A percentile compares a stretch with the other conserved stretches of the same genome.
Conservation (phyloP, 2,888 invertebrate species). For the Ormyrus thymus region DNA sequence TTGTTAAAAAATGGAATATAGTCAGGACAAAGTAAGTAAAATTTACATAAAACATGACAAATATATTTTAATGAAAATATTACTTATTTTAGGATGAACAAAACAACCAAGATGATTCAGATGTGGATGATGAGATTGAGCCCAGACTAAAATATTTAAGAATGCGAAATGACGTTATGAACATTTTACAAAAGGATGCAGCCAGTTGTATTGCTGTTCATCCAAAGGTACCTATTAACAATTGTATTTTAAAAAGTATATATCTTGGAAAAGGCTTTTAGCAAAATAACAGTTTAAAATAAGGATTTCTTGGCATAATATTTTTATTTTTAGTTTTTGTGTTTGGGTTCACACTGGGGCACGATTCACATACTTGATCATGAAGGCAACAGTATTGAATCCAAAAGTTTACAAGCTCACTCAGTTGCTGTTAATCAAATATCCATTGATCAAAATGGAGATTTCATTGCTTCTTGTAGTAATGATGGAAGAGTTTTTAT, state of each 20-base stretch:
- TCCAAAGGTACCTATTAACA: constrained; percentile 81
- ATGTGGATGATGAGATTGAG: constrained; percentile 81
- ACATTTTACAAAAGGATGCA: constrained; percentile 89
- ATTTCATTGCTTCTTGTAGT: constrained; percentile 93
- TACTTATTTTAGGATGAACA: constrained; percentile 65
- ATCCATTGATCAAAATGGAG: constrained; percentile 95
- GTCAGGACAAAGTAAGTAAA: constrained; percentile 59
- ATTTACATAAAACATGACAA: constrained; percentile 9
- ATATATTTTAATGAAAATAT: constrained; percentile 18
- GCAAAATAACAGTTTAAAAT: not conserved
- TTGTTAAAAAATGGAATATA: constrained; percentile 58
- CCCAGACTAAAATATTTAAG: constrained; percentile 95
- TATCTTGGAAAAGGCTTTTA: not conserved
- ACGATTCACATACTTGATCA: constrained; percentile 93
- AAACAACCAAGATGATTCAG: constrained; percentile 70
- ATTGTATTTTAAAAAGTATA: not conserved
- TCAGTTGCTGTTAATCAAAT: constrained; percentile 95
- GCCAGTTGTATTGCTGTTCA: constrained; percentile 96
- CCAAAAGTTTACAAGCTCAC: constrained; percentile 86
- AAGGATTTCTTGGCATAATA: not conserved
- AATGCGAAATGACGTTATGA: constrained; percentile 89
- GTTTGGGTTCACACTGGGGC: constrained; percentile 95
- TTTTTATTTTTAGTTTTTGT: constrained; percentile 83
- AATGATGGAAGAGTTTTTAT: constrained; percentile 93
- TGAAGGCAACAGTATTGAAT: constrained; percentile 88